A percentile compares a stretch with the other conserved stretches of the same genome.
Evolutionary conservation across 2,797 vertebrate species (phyloP).

Genomic region (Gymnopithys bicolor): DNA sequence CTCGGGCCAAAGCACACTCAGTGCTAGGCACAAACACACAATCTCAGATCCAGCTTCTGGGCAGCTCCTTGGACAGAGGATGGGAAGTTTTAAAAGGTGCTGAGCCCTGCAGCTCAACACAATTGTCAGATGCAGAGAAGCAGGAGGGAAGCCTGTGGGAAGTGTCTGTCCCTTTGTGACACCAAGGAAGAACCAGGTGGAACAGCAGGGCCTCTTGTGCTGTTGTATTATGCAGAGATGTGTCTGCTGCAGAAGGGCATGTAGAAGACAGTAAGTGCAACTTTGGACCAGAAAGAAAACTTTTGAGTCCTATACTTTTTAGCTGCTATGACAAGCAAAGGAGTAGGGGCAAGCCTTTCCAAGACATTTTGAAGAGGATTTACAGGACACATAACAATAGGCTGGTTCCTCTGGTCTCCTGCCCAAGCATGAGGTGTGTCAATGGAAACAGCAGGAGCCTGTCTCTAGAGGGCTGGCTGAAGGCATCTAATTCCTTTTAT

Average conservation of each 20-base stretch:
- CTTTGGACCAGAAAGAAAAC: not conserved
- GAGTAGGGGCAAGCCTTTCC: not conserved
- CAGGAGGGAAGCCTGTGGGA: not conserved
- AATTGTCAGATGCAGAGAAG: no score
- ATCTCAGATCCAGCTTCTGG: accelerated
- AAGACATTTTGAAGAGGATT: not conserved
- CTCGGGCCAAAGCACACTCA: accelerated
- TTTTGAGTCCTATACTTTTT: not conserved
- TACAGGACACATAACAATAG: not conserved
- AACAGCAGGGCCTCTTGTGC: not conserved
- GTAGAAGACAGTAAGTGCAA: not conserved
- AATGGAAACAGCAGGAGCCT: accelerated
- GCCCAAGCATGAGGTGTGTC: not conserved
- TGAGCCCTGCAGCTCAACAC: accelerated
- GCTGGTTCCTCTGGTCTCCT: not conserved
- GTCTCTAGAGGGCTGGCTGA: not conserved
- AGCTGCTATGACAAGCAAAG: not conserved
- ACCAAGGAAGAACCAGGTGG: accelerated
- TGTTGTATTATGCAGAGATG: not conserved
- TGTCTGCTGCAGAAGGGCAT: not conserved
- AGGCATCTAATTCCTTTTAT: not conserved
- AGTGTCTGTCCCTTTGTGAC: accelerated
- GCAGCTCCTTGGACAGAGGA: not conserved
- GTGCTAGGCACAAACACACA: accelerated
- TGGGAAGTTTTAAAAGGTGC: not conserved